Percentiles rank a stretch among this genome's conserved stretches.
phyloP scores from a whole-genome alignment of 2,888 invertebrate genomes.

The Punctoribates punctum region DNA sequence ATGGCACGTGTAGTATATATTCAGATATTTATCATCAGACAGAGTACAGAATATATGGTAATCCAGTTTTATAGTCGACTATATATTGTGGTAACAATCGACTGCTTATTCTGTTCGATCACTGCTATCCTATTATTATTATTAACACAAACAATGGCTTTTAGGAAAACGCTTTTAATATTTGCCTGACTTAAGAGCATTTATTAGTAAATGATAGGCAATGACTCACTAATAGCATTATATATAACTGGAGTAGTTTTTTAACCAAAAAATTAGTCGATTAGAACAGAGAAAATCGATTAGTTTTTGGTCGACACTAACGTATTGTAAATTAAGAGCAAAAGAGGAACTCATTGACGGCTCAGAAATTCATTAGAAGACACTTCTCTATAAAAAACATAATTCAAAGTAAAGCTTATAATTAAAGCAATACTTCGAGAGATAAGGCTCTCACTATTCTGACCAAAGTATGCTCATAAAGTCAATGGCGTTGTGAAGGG shows the following conservation, averaged over 20 bases:
- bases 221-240: constrained; percentile 16
- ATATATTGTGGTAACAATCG: too few species aligned
- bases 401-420: neutral
- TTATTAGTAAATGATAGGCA: constrained; percentile 12
- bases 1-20: constrained; percentile 15
- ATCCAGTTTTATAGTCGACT: neutral
- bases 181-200: constrained; percentile 32
- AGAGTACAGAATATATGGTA: neutral
- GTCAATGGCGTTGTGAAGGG: constrained; percentile 14
- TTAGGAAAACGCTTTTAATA: constrained; percentile 23
- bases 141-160: constrained; percentile 4
- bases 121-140: too few species aligned
- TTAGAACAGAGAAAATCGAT: constrained; percentile 5
- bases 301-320: neutral
- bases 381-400: neutral
- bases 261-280: constrained; percentile 1
- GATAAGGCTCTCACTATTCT: neutral
- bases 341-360: neutral
- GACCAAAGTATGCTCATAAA: constrained; percentile 11
- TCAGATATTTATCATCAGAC: neutral
- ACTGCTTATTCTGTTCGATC: neutral
- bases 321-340: neutral
- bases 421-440: neutral
- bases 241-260: neutral
- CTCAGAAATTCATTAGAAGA: neutral